Evolutionary conservation across 2,113 vertebrate genomes (phyloP).

Genomic region (Heterocephalus glaber): DNA sequence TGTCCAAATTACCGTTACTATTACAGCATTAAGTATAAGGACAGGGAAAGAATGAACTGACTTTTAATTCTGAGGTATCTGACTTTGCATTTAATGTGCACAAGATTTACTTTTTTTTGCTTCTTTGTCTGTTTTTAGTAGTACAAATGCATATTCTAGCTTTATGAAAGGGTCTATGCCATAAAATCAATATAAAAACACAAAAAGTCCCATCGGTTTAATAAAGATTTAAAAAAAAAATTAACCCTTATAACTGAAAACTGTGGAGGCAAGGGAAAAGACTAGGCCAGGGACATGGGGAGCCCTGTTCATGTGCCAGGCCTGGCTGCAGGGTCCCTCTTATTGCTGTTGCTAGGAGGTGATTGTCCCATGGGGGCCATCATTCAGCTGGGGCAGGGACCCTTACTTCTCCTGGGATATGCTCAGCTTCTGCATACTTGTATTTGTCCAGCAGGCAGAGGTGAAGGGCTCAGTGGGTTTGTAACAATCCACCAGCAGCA

Average conservation of each 20-base stretch:
- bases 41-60: background rate
- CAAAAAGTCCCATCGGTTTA: slow-evolving; percentile 81
- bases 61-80: background rate
- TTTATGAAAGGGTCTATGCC: slow-evolving; percentile 77
- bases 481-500: slow-evolving; percentile 93
- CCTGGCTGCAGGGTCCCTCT: slow-evolving; percentile 63
- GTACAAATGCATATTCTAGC: slow-evolving; percentile 70
- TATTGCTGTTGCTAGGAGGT: slow-evolving; percentile 80
- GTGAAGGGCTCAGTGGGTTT: slow-evolving; percentile 94
- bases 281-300: slow-evolving; percentile 53
- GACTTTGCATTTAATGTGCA: background rate
- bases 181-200: slow-evolving; percentile 81
- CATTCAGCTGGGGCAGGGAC: slow-evolving; percentile 7
- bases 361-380: slow-evolving; percentile 77
- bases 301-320: slow-evolving; percentile 71
- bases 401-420: slow-evolving; percentile 94
- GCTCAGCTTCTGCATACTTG: slow-evolving; percentile 95
- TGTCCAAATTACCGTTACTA: background rate
- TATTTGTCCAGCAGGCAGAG: slow-evolving; percentile 92
- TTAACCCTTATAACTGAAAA: slow-evolving; percentile 72
- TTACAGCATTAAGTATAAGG: background rate
- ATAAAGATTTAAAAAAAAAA: slow-evolving; percentile 78
- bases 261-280: slow-evolving; percentile 58
- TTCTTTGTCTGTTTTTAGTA: background rate
- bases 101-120: background rate